These are phyloP conservation scores for Diachasmimorpha longicaudata DNA, from an alignment of 1,140 invertebrate genomes.

Conservation along the genomic window DNA sequence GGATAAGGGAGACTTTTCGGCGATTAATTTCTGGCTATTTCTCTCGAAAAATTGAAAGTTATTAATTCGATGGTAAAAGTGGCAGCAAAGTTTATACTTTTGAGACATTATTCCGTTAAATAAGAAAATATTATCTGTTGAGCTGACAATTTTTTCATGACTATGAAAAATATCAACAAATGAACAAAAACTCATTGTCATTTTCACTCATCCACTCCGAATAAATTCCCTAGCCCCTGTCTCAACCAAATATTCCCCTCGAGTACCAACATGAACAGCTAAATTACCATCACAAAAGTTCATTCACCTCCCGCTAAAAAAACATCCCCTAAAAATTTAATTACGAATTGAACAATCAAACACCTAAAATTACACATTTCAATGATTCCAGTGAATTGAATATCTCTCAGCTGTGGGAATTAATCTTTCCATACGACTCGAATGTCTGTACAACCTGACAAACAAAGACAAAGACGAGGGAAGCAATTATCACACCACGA, in stretches of 20 bases:
- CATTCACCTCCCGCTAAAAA: not conserved
- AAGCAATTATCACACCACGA: conserved; percentile 6
- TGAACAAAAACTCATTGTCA: no score
- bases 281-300: no score
- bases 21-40: not conserved
- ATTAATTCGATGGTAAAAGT: not conserved
- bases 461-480: conserved; percentile 1
- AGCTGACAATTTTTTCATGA: no score
- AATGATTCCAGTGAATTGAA: not conserved
- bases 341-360: not conserved
- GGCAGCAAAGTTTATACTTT: not conserved
- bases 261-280: no score
- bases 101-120: not conserved
- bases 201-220: no score
- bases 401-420: not conserved
- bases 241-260: no score
- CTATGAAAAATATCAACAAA: no score
- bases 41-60: not conserved
- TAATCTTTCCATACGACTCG: not conserved
- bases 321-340: not conserved
- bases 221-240: no score
- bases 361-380: not conserved
- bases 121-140: no score
- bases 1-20: not conserved
- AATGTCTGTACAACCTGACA: conserved; percentile 6